Percentiles rank a stretch among this genome's conserved stretches.
These are phyloP conservation scores for Bagarius yarrelli DNA, from an alignment of 2,113 vertebrate species.

Conservation along the genomic window DNA sequence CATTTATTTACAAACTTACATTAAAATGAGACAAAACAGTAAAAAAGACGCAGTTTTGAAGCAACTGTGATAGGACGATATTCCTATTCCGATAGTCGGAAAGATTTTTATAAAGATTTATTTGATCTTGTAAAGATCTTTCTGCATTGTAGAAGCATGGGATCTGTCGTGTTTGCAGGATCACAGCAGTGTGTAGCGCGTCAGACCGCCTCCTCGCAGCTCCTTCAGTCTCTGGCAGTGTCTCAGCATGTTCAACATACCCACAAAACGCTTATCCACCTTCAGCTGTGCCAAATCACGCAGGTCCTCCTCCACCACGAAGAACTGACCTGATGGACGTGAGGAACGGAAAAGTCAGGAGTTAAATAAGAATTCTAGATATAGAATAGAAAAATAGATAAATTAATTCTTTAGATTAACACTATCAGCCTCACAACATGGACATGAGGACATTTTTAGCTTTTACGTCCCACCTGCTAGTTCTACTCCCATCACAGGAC, in stretches of 20 bases:
- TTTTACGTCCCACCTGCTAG: too few relatives aligned
- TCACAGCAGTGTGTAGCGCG: constrained; percentile 79
- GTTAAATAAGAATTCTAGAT: too few relatives aligned
- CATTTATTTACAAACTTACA: constrained; percentile 5
- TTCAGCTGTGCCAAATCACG: constrained; percentile 79
- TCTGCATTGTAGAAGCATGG: background rate
- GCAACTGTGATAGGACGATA: background rate
- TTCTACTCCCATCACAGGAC: too few relatives aligned
- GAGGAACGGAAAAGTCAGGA: background rate
- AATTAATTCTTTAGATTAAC: background rate
- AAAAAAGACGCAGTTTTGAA: background rate
- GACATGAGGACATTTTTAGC: too few relatives aligned
- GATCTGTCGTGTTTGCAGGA: background rate
- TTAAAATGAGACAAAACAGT: background rate
- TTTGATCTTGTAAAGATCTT: background rate
- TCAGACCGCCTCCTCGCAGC: constrained; percentile 71
- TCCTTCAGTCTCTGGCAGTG: constrained; percentile 85
- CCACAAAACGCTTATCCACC: constrained; percentile 81
- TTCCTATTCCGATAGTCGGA: background rate
- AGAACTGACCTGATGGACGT: constrained; percentile 60
- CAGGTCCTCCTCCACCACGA: constrained; percentile 88
- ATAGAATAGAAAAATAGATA: background rate
- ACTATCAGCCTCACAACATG: background rate
- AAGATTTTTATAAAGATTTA: background rate
- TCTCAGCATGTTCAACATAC: constrained; percentile 84